Evolutionary conservation across 2,888 invertebrate genomes (phyloP), one percentile per base, ranked within the genome.

Genomic region (Synergus gifuensis): DNA sequence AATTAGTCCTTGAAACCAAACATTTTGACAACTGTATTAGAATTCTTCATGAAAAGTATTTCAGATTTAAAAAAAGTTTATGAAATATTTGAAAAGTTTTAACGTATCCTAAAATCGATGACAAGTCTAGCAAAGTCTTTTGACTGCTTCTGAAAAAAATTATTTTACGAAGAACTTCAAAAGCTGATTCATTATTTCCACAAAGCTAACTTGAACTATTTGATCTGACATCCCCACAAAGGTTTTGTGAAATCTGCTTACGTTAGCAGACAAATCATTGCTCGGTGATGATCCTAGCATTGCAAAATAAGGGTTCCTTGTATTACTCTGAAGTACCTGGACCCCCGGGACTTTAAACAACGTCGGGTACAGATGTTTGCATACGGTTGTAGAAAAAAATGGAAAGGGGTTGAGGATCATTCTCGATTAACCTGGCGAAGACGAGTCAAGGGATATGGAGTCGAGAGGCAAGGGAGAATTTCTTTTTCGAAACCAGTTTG

Each of bases 401-500:
- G 81, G 58, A 76, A 78, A 76, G 81, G 76, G 76, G 64, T 73
- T 73, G 73, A 9, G 9, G 54, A 73, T 73, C 73, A 73, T 73
- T 36, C 69, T n/a, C 46, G 66, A 66, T 66, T n/a, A 66, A 66
- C 14, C 49, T 54, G 67, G 78, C n/a, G 81, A 80, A 86, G 76
- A 85, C 66, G 78, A 58, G 81, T 63, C 66, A 79, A 76, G 78
- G 77, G 77, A 78, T 78, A 80, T 76, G 67, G 80, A 83, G 81
- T 82, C 80, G 83, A 84, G 83, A 82, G 80, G 83, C 79, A 83
- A 79, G 63, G 76, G 63, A 63, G 46, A 46, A 62, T 76, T 83
- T 82, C 79, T 83, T 83, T 83, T 83, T 67, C 77, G 76, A 82
- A 82, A 83, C 82, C 83, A 82, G 83, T 83, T 83, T 82, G 67